Percentiles rank a stretch among this genome's conserved stretches.
Evolutionary conservation across 2,113 vertebrate genomes (phyloP).

Genomic region (Bostrychus sinensis): DNA sequence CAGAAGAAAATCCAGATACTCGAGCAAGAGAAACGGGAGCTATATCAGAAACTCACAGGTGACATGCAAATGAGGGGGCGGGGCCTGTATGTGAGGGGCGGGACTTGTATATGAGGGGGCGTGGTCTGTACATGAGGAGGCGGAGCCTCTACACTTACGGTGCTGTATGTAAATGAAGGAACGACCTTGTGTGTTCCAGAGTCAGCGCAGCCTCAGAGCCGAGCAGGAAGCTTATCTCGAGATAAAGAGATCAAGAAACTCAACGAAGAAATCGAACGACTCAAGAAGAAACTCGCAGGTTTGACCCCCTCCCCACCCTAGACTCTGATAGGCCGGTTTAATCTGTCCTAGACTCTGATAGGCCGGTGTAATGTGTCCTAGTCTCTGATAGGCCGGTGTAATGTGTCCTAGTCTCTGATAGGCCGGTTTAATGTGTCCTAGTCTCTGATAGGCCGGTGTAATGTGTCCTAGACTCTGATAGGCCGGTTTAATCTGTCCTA

Average conservation of each 20-base stretch:
- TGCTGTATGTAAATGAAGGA: neutral
- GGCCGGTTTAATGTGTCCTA: too few species aligned
- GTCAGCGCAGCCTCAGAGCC: conserved; percentile 87
- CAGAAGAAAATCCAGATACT: conserved; percentile 89
- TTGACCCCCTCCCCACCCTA: conserved; percentile 6
- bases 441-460: too few species aligned
- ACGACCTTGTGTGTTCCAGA: conserved; percentile 72
- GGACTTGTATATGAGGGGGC: too few species aligned
- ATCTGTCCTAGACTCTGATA: conserved; percentile 82
- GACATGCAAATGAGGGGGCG: too few species aligned
- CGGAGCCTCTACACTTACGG: too few species aligned
- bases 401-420: too few species aligned
- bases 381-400: too few species aligned
- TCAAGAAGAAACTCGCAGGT: conserved; percentile 95
- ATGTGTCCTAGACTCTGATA: too few species aligned
- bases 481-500: too few species aligned
- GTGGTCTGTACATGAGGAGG: too few species aligned
- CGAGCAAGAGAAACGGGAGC: conserved; percentile 94
- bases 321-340: neutral
- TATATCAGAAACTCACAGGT: conserved; percentile 93
- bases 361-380: conserved; percentile 80
- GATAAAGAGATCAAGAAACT: conserved; percentile 95
- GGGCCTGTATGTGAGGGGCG: too few species aligned
- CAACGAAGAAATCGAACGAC: conserved; percentile 93
- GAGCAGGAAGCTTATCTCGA: conserved; percentile 80